Conservation (phyloP, 1,140 invertebrate species). For the Tenebrio molitor region DNA sequence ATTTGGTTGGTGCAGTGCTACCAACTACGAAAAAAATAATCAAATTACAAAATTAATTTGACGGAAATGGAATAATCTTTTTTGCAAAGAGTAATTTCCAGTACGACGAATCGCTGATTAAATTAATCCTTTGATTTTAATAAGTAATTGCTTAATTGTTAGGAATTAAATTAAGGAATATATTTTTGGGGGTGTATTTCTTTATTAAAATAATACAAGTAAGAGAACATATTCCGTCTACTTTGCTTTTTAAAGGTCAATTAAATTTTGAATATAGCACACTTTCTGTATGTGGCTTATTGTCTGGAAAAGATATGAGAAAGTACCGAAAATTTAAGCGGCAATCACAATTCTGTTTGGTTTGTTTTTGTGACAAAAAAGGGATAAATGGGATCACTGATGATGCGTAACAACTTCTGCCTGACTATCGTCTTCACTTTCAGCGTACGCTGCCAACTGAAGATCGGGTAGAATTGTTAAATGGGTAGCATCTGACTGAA, state of each 20-base stretch:
- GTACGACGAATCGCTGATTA: no score
- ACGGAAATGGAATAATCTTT: no score
- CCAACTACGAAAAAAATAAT: no score
- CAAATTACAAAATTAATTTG: no score
- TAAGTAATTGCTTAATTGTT: no score
- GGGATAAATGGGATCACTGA: constrained; percentile 4
- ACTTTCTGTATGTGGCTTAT: constrained; percentile 13
- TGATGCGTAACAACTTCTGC: constrained; percentile 50
- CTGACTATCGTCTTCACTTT: constrained; percentile 67
- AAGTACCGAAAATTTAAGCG: not conserved
- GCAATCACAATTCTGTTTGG: not conserved
- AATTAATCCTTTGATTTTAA: no score
- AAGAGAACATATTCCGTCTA: constrained; percentile 34
- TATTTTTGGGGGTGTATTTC: constrained; percentile 11
- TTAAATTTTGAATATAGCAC: constrained; percentile 3
- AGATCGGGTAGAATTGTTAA: constrained; percentile 75
- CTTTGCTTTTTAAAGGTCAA: not conserved
- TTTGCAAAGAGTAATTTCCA: no score
- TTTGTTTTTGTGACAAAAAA: not conserved
- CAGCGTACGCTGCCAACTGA: constrained; percentile 67
- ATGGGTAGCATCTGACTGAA: constrained; percentile 81
- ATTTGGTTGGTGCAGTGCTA: constrained; percentile 2
- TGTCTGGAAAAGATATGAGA: constrained; percentile 27
- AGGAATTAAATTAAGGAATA: no score
- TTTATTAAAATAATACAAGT: constrained; percentile 38